Evolutionary conservation across 2,888 invertebrate species (phyloP).

Genomic region (Watsonalla binaria): DNA sequence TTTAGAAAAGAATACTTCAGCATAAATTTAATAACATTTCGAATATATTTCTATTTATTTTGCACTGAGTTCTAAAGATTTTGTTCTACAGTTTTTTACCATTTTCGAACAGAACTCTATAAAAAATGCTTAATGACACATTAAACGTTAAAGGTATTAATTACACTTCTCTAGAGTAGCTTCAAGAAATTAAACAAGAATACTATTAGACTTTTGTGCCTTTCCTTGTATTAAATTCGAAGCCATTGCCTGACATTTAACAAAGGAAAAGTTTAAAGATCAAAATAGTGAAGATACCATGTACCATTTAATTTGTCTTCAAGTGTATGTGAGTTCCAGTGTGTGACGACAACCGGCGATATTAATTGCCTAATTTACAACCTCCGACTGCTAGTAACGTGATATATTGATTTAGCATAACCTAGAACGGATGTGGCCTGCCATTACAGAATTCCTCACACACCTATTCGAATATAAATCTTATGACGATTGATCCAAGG

Average conservation of each 20-base stretch:
- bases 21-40: no score
- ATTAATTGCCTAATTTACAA: conserved; percentile 29
- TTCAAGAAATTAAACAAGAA: background rate
- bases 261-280: no score
- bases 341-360: conserved; percentile 10
- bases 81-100: no score
- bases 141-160: background rate
- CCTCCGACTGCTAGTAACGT: conserved; percentile 12
- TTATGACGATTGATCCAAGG: conserved; percentile 8
- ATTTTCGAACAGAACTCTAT: no score
- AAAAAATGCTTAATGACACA: no score
- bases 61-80: no score
- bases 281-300: no score
- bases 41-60: no score
- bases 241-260: no score
- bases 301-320: background rate
- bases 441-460: conserved; percentile 9
- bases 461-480: conserved; percentile 1
- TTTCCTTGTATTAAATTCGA: no score
- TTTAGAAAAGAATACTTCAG: no score
- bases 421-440: conserved; percentile 6
- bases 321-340: conserved; percentile 2
- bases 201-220: no score
- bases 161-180: background rate
- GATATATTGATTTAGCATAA: conserved; percentile 18